Evolutionary conservation across 2,113 vertebrate genomes (phyloP).

Genomic region (Mastomys coucha): DNA sequence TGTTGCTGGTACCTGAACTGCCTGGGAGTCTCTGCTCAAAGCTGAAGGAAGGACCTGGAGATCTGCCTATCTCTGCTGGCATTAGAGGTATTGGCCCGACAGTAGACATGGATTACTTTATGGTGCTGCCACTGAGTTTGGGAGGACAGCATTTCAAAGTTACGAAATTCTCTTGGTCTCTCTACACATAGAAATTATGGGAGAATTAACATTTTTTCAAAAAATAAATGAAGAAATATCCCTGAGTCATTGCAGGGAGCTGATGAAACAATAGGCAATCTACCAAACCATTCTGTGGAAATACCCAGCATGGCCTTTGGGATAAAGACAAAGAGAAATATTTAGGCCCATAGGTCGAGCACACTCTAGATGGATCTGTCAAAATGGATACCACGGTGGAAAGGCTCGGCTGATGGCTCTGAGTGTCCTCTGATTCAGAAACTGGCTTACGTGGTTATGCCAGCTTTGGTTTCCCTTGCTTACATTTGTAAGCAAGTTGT

Average conservation of each 20-base stretch:
- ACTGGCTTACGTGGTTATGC: not conserved
- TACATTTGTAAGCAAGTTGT: not conserved
- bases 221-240: constrained; percentile 60
- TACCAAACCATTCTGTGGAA: constrained; percentile 31
- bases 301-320: constrained; percentile 25
- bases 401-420: not conserved
- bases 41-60: constrained; percentile 49
- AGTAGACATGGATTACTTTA: constrained; percentile 45
- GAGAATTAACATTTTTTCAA: constrained; percentile 53
- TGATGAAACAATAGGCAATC: not conserved
- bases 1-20: constrained; percentile 65
- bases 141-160: constrained; percentile 63
- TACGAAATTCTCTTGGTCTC: constrained; percentile 52
- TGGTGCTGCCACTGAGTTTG: constrained; percentile 31
- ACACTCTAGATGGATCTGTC: not conserved
- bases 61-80: constrained; percentile 53
- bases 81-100: constrained; percentile 49
- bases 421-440: not conserved
- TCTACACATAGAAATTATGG: constrained; percentile 50
- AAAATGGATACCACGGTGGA: not conserved
- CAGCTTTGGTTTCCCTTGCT: constrained; percentile 6
- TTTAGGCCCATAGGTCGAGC: not conserved
- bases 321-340: constrained; percentile 4
- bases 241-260: not conserved
- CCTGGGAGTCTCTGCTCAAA: constrained; percentile 60